These are phyloP conservation scores for Tridacna crocea DNA, from an alignment of 2,888 invertebrate species.

Conservation along the genomic window DNA sequence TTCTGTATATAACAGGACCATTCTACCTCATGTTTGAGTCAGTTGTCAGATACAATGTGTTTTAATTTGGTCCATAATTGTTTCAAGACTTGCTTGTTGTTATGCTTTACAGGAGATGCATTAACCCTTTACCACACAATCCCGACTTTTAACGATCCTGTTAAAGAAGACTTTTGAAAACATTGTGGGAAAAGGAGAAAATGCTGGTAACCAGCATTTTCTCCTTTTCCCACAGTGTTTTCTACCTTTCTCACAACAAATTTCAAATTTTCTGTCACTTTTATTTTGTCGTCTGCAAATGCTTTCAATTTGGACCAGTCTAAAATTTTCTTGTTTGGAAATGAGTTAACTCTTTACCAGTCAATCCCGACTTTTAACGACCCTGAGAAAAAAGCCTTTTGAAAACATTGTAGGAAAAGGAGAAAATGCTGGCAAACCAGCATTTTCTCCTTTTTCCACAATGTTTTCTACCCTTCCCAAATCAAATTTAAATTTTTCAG, in stretches of 20 bases:
- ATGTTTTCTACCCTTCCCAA: not conserved
- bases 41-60: no score
- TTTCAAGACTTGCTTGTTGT: no score
- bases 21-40: not conserved
- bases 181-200: no score
- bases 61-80: no score
- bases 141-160: no score
- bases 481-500: not conserved
- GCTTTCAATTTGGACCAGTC: not conserved
- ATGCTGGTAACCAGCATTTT: no score
- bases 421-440: no score
- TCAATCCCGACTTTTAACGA: no score
- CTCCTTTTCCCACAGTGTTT: not conserved
- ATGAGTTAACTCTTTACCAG: not conserved
- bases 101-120: no score
- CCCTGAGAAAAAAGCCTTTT: no score
- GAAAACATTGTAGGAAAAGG: no score
- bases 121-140: not conserved
- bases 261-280: not conserved
- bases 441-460: slow-evolving; percentile 13
- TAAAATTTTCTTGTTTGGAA: not conserved
- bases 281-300: not conserved
- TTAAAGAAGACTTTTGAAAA: no score
- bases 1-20: not conserved
- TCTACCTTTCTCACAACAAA: not conserved